These are phyloP conservation scores for Bothrops alternatus DNA, from an alignment of 2,797 vertebrate genomes.

Conservation along the genomic window DNA sequence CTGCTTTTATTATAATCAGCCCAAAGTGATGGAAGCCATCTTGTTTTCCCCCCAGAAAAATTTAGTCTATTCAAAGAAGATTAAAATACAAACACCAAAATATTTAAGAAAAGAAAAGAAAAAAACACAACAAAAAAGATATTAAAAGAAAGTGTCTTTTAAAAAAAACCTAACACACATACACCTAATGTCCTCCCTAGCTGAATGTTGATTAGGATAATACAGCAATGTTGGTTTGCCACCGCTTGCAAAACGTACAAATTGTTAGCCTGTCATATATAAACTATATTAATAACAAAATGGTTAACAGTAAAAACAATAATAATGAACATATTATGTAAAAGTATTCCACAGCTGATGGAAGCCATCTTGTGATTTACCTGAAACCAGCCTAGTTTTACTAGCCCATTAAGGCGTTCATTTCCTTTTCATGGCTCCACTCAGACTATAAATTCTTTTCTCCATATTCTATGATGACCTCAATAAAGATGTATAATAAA, in stretches of 20 bases:
- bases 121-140: neutral
- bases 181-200: neutral
- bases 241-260: neutral
- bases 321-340: neutral
- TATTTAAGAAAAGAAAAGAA: neutral
- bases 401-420: neutral
- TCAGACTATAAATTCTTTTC: neutral
- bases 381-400: neutral
- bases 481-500: neutral
- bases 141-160: neutral
- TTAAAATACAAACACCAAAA: no score
- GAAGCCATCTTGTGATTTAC: neutral
- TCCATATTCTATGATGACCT: conserved; percentile 6
- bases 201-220: neutral
- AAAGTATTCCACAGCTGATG: neutral
- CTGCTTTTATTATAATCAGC: neutral
- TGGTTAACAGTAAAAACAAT: neutral
- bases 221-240: neutral
- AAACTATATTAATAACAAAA: neutral
- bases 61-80: no score
- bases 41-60: neutral
- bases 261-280: neutral
- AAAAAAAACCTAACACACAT: neutral
- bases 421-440: conserved; percentile 9
- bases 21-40: neutral